A percentile compares a stretch with the other conserved stretches of the same genome.
These are phyloP conservation scores for Frankliniella intonsa DNA, from an alignment of 2,888 invertebrate species.

Conservation along the genomic window DNA sequence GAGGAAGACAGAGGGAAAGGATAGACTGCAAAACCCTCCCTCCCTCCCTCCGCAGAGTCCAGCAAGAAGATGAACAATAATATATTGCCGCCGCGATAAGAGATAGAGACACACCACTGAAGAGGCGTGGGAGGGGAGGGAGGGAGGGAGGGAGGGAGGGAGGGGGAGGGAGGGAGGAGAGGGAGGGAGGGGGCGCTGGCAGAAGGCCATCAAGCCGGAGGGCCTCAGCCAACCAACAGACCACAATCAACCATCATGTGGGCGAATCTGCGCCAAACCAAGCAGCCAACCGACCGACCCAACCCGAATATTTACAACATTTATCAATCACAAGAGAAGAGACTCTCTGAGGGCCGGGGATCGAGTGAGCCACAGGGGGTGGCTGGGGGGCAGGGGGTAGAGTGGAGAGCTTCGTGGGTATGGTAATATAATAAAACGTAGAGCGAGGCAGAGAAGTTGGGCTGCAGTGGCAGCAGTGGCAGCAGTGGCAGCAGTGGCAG, in stretches of 20 bases:
- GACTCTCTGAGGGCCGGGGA: too few relatives aligned
- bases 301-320: constrained; percentile 2
- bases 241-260: background rate
- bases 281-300: background rate
- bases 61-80: constrained; percentile 20
- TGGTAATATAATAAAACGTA: background rate
- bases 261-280: background rate
- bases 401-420: background rate
- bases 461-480: background rate
- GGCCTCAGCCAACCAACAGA: background rate
- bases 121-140: background rate
- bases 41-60: background rate
- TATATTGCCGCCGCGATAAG: background rate
- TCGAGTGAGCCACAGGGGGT: background rate
- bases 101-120: constrained; percentile 18
- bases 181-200: background rate
- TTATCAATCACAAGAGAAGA: constrained; percentile 8
- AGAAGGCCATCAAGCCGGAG: background rate
- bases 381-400: background rate
- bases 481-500: background rate
- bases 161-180: background rate
- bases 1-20: too few relatives aligned
- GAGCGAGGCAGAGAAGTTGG: background rate
- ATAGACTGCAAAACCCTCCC: background rate
- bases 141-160: background rate